Percentiles rank a stretch among this genome's conserved stretches.
phyloP scores from a whole-genome alignment of 2,888 invertebrate species.

The Amblyjoppa fuscipennis region DNA sequence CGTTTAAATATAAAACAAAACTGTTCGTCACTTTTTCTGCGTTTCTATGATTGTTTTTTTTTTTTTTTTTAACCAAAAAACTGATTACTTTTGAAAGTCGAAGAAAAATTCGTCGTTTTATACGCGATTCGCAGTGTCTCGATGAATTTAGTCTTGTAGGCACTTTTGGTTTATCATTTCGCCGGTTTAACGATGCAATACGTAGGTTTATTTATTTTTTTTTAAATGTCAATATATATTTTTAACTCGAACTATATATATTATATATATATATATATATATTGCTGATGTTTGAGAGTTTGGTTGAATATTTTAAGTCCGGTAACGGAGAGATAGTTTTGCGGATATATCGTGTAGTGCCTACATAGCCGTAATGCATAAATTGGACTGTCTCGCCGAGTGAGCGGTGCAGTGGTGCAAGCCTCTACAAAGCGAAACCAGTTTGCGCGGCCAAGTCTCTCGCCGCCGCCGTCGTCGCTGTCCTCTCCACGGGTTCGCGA shows the following conservation, averaged over 20 bases:
- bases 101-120: constrained; percentile 33
- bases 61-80: not conserved
- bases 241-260: constrained; percentile 16
- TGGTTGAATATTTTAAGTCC: constrained; percentile 66
- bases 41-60: constrained; percentile 12
- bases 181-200: constrained; percentile 27
- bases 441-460: constrained; percentile 78
- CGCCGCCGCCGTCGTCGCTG: constrained; percentile 29
- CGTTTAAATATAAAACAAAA: constrained; percentile 15
- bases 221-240: not conserved
- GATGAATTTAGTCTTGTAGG: constrained; percentile 81
- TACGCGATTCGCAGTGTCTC: constrained; percentile 63
- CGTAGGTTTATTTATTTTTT: not conserved
- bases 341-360: constrained; percentile 82
- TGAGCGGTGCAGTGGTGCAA: constrained; percentile 84
- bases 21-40: constrained; percentile 22
- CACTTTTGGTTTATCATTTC: constrained; percentile 77
- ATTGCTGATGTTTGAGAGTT: constrained; percentile 62
- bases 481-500: constrained; percentile 47
- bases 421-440: constrained; percentile 84
- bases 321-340: constrained; percentile 71
- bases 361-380: constrained; percentile 86
- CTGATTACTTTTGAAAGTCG: constrained; percentile 1
- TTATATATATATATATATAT: constrained; percentile 8
- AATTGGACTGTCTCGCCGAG: constrained; percentile 85